phyloP scores from a whole-genome alignment of 1,140 invertebrate species.

The Caenorhabditis brenneri region DNA sequence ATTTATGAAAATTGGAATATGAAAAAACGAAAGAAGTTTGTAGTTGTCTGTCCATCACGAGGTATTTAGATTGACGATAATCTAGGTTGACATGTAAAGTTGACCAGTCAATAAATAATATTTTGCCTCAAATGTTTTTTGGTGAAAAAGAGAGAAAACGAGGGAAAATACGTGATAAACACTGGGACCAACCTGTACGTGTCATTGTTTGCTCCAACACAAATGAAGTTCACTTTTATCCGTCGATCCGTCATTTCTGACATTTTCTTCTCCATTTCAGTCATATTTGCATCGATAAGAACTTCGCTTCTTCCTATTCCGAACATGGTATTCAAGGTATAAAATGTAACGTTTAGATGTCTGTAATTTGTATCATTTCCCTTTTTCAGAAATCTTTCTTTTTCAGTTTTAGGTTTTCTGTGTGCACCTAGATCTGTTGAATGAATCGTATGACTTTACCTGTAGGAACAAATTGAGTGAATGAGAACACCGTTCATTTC shows the following conservation, averaged over 20 bases:
- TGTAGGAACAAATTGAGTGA: conserved; percentile 9
- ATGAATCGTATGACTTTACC: background rate
- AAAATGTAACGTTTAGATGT: conserved; percentile 9
- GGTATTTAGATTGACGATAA: conserved; percentile 23
- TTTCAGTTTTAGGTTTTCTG: background rate
- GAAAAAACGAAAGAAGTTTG: background rate
- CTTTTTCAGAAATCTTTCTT: too few relatives aligned
- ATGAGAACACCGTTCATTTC: conserved; percentile 24
- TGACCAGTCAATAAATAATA: conserved; percentile 29
- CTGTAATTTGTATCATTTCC: background rate
- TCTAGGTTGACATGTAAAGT: background rate
- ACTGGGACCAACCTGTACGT: background rate
- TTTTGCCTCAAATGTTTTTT: background rate
- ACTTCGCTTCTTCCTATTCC: conserved; percentile 26
- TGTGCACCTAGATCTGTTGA: background rate
- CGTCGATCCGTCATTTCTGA: conserved; percentile 19
- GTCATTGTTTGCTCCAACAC: conserved; percentile 17
- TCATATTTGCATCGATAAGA: conserved; percentile 21
- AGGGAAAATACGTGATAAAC: background rate
- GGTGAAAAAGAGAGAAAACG: background rate
- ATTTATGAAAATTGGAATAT: background rate
- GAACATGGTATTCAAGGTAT: background rate
- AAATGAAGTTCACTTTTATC: conserved; percentile 25
- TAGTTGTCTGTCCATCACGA: background rate
- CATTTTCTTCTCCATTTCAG: conserved; percentile 24